Evolutionary conservation across 1,140 invertebrate species (phyloP), one percentile per base, ranked within the genome.

Genomic region (Leptestheria dahalacensis): DNA sequence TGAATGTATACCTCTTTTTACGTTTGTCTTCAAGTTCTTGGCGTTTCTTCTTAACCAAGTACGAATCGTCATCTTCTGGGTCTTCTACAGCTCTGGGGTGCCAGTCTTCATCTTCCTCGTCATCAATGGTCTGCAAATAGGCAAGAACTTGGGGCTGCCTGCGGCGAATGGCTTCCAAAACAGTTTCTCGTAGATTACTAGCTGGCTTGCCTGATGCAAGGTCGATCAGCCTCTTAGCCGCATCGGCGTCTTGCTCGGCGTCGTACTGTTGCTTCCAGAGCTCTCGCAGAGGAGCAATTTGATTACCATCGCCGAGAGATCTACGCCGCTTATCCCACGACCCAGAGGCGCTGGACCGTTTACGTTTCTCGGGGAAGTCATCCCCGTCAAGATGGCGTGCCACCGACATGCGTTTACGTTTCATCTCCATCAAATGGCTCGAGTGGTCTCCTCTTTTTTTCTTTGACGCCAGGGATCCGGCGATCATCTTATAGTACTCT

Each of bases 401-500:
- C 6, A 56, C 53, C 15, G 53, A 56, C 6, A 9, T 41, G 15
- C 33, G 33, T 41, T 41, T 41, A 41, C 33, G 33, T 41, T 41
- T 41, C 6, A 41, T 15, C 15, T 6, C 33, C 33, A 41, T 41
- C 6, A 15, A 41, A 9, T 41, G 33, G 33, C 33, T 15, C 33
- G 33, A 41, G 53, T 55, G 53, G 6, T 55, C 3, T 29, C 53
- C 53, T 21, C 53, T 55, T 55, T 20, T 55, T 29, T 33, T 18
- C 23, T 55, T 41, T 3, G 28, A 60, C 11, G 48, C 58, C 9
- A 60, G 48, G 4, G 58, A 60, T 1, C 58, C 58, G 18, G 58
- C 58, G 29, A 60, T 60, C 21, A 26, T 52, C 28, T 60, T 60
- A 9, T 60, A 60, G n/a, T 60, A 60, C 12, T 60, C 58, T 2